A percentile compares a stretch with the other conserved stretches of the same genome.
Evolutionary conservation across 2,113 vertebrate genomes (phyloP).

Genomic region (Morone saxatilis): DNA sequence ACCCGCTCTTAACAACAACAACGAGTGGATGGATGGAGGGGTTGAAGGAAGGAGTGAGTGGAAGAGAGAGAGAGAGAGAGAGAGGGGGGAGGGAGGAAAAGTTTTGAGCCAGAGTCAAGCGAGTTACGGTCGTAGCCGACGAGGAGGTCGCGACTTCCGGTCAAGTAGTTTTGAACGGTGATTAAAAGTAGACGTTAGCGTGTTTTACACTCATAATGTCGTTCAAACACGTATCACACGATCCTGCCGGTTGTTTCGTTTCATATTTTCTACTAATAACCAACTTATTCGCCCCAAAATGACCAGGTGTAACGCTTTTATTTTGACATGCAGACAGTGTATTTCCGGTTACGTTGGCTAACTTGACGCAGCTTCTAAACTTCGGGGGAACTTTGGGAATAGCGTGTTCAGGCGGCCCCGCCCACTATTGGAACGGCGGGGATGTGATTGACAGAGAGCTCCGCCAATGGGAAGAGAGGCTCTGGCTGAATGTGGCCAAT

Average conservation of each 20-base stretch:
- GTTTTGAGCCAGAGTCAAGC: slow-evolving; percentile 23
- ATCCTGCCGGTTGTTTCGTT: fast-evolving
- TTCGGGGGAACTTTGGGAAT: slow-evolving; percentile 46
- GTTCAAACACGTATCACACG: fast-evolving
- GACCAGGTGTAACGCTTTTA: background rate
- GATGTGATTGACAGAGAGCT: slow-evolving; percentile 57
- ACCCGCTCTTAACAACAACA: slow-evolving; percentile 59
- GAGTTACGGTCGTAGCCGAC: fast-evolving
- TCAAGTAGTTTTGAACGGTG: background rate
- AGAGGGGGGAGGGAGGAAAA: slow-evolving; percentile 52
- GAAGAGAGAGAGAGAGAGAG: slow-evolving; percentile 20
- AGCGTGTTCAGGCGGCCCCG: slow-evolving; percentile 5
- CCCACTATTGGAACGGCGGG: slow-evolving; percentile 24
- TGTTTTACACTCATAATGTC: fast-evolving
- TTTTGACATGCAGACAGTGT: fast-evolving
- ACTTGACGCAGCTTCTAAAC: slow-evolving; percentile 15
- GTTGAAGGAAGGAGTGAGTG: slow-evolving; percentile 24
- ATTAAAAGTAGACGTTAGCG: background rate
- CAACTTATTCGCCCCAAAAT: fast-evolving
- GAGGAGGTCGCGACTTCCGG: slow-evolving; percentile 34
- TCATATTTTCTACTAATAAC: fast-evolving
- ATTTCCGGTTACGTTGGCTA: slow-evolving; percentile 21
- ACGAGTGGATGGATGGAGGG: slow-evolving; percentile 42
- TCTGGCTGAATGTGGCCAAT: slow-evolving; percentile 54
- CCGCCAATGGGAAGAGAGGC: slow-evolving; percentile 49